Percentiles rank a stretch among this genome's conserved stretches.
These are phyloP conservation scores for Trichechus manatus DNA, from an alignment of 2,113 vertebrate species.

Conservation along the genomic window DNA sequence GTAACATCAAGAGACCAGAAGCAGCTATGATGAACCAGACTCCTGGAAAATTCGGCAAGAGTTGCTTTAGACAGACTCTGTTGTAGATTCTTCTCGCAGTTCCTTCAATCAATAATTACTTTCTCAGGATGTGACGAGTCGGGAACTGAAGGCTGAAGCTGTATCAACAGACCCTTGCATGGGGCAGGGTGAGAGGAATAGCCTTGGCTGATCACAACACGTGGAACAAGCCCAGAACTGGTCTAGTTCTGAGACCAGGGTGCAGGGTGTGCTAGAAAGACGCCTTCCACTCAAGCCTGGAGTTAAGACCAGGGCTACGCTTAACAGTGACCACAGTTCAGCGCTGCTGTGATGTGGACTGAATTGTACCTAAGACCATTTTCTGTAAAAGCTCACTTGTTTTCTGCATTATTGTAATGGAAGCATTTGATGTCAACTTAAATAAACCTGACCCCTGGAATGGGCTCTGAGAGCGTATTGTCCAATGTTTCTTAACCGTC, in stretches of 20 bases:
- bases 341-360: neutral
- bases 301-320: neutral
- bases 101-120: neutral
- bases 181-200: neutral
- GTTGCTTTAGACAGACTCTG: neutral
- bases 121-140: neutral
- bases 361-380: neutral
- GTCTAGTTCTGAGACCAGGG: neutral
- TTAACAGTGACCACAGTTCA: neutral
- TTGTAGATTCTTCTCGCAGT: neutral
- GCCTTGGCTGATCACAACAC: fast-evolving
- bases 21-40: neutral
- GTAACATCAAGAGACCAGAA: neutral
- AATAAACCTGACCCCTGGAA: neutral
- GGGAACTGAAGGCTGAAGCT: neutral
- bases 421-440: neutral
- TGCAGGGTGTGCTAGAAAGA: neutral
- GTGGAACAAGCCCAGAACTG: neutral
- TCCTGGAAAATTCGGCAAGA: neutral
- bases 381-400: neutral
- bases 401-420: neutral
- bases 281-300: neutral
- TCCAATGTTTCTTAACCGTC: neutral
- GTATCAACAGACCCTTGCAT: neutral
- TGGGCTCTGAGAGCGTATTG: neutral